A percentile compares a stretch with the other conserved stretches of the same genome.
Evolutionary conservation across 2,888 invertebrate genomes (phyloP).

Genomic region (Lasioglossum villosulum): DNA sequence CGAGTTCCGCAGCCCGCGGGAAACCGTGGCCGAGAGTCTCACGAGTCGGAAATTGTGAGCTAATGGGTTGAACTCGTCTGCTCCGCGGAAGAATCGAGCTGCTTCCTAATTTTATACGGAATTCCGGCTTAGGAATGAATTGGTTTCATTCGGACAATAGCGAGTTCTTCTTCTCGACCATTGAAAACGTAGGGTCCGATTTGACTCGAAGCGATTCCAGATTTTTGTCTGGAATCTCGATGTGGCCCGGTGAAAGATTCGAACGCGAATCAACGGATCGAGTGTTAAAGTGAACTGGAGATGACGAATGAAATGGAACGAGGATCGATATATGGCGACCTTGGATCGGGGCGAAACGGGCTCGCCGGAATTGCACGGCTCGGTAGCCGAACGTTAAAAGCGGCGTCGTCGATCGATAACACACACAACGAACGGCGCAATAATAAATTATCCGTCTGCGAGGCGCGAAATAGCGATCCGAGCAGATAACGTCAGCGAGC

Average conservation of each 20-base stretch:
- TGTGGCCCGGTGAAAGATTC: not conserved
- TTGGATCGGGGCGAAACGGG: conserved; percentile 48
- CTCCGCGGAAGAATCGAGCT: not conserved
- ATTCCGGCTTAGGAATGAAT: not conserved
- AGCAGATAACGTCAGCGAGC: conserved; percentile 62
- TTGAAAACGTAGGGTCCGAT: not conserved
- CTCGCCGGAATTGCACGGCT: conserved; percentile 37
- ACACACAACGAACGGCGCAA: conserved; percentile 57
- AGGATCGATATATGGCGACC: conserved; percentile 27
- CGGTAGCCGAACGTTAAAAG: conserved; percentile 56
- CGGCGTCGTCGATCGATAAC: conserved; percentile 63
- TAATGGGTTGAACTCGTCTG: conserved; percentile 8
- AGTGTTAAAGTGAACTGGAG: conserved; percentile 13
- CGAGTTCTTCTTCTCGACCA: not conserved
- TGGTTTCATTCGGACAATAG: not conserved
- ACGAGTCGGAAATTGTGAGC: not conserved
- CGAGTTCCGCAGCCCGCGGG: not conserved
- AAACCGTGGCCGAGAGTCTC: not conserved
- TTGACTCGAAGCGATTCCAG: not conserved
- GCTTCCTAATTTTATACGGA: not conserved
- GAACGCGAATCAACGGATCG: conserved; percentile 22
- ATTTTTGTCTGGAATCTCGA: not conserved
- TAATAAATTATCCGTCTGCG: conserved; percentile 69
- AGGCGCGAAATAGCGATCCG: conserved; percentile 67
- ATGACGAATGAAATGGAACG: conserved; percentile 16